Evolutionary conservation across 2,888 invertebrate species (phyloP), one percentile per base, ranked within the genome.

Genomic region (Thecophora atra): DNA sequence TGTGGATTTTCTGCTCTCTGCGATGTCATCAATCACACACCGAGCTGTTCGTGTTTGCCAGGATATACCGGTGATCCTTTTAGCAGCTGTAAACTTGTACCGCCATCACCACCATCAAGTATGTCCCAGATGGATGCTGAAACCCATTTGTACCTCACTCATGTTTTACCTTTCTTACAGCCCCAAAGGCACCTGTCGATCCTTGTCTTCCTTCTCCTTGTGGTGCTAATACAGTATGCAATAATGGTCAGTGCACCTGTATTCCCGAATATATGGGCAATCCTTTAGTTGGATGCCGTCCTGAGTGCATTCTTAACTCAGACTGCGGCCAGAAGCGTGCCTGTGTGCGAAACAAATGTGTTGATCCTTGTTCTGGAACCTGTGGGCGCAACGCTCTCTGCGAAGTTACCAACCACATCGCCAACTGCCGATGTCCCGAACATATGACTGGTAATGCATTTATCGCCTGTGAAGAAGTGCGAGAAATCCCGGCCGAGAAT

Each of bases 351-450:
- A 92, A 92, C 73, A 94, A 94, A 86, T 96, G 96, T 82, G 87
- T 89, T n/a, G 91, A 96, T 86, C 95, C 96, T 6, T 96, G 96
- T 79, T 90, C 91, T n/a, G 92, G 92, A 75, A 92, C 92, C 79
- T 96, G 95, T 82, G 95, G 94, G 13, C 86, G 89, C 68, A 91
- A 91, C 81, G 92, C 95, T 1, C 88, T 91, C 72, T 95, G 95
- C 81, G 91, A 92, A 79, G 93, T 93, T 19, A 90, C 93, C 70
- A 94, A 94, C 80, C 95, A 90, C 75, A 87, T 90, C 62, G 89
- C 90, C 37, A 87, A 89, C 80, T 90, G 90, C 78, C 89, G 89
- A 71, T 93, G 93, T 78, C 89, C 91, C 11, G 88, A 89, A 24
- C 90, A 91, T 74, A 91, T 90, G 81, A 89, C 90, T 26, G 94